Conservation (phyloP, 2,888 invertebrate genomes). For the Cryptops parisi region DNA sequence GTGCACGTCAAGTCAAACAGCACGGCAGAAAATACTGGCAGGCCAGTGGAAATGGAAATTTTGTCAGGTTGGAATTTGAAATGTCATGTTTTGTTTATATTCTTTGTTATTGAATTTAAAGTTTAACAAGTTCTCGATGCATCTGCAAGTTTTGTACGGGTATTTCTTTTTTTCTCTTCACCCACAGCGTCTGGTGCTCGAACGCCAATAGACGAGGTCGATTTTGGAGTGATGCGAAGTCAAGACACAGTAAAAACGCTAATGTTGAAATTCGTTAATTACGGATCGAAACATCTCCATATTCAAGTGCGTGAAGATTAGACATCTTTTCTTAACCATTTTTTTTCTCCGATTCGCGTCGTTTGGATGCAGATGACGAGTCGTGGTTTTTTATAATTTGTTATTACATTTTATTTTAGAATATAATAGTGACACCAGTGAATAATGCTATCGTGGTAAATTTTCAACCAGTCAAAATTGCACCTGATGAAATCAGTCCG, state of each 20-base stretch:
- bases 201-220: conserved; percentile 57
- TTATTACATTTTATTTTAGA: conserved; percentile 28
- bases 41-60: too few species aligned
- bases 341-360: too few species aligned
- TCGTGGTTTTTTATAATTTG: neutral
- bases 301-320: conserved; percentile 40
- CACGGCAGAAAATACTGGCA: too few species aligned
- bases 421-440: conserved; percentile 42
- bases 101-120: too few species aligned
- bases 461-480: conserved; percentile 48
- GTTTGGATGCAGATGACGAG: too few species aligned
- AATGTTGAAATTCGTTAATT: conserved; percentile 51
- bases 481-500: conserved; percentile 45
- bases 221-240: conserved; percentile 63
- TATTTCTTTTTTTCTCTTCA: conserved; percentile 11
- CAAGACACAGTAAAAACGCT: conserved; percentile 46
- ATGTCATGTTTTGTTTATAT: too few species aligned
- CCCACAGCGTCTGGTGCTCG: conserved; percentile 47
- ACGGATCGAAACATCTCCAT: conserved; percentile 49
- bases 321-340: neutral
- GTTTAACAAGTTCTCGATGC: too few species aligned
- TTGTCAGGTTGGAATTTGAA: too few species aligned
- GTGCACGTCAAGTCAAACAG: too few species aligned
- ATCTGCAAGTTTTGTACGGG: too few species aligned
- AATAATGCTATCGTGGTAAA: conserved; percentile 51